These are phyloP conservation scores for Limonius californicus DNA, from an alignment of 1,140 invertebrate species.

Conservation along the genomic window DNA sequence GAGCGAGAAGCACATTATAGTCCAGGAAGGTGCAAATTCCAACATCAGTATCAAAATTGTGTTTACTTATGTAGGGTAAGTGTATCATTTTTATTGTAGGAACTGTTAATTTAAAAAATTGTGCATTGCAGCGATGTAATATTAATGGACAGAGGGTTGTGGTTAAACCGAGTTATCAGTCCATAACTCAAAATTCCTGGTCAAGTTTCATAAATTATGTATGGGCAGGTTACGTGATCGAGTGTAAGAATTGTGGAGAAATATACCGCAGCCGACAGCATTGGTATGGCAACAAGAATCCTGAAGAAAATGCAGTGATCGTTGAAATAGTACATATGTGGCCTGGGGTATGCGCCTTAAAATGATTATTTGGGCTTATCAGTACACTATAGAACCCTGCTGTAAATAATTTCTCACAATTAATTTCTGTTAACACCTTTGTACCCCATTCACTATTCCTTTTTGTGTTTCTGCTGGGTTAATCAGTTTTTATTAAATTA, in stretches of 20 bases:
- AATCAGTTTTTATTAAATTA: neutral
- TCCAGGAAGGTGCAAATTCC: constrained; percentile 58
- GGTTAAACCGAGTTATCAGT: constrained; percentile 58
- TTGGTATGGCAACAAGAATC: constrained; percentile 81
- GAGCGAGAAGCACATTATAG: constrained; percentile 62
- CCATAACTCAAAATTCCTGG: constrained; percentile 65
- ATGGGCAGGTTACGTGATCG: constrained; percentile 78
- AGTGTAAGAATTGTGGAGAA: constrained; percentile 77
- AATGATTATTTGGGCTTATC: constrained; percentile 18
- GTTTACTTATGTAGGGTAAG: constrained; percentile 65
- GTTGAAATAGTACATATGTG: constrained; percentile 77
- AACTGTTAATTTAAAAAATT: neutral
- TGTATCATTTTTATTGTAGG: constrained; percentile 11
- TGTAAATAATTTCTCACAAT: constrained; percentile 1
- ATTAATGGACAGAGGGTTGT: constrained; percentile 59
- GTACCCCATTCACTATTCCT: neutral
- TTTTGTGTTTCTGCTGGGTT: constrained; percentile 24
- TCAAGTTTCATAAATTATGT: constrained; percentile 72
- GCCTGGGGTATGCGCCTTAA: constrained; percentile 59
- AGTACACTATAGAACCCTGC: constrained; percentile 1
- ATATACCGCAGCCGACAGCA: constrained; percentile 78
- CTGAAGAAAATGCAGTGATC: constrained; percentile 58
- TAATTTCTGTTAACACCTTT: constrained; percentile 6
- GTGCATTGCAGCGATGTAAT: constrained; percentile 48
- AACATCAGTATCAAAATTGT: constrained; percentile 76